Percentiles rank a stretch among this genome's conserved stretches.
Conservation (phyloP, 2,113 vertebrate genomes). For the Odocoileus virginianus region DNA sequence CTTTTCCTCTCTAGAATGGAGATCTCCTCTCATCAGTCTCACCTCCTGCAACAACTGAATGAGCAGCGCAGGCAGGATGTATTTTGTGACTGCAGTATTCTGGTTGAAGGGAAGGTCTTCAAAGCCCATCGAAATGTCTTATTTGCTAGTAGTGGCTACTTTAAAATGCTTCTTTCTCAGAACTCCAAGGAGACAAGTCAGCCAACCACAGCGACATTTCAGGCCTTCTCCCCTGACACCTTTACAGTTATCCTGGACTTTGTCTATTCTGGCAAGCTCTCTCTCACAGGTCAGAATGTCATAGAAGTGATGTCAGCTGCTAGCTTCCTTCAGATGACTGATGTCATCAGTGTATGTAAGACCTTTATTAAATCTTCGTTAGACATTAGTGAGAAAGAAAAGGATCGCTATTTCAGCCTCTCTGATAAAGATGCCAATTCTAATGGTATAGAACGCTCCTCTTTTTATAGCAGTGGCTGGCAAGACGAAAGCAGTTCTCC, state of each 20-base stretch:
- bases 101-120: conserved; percentile 95
- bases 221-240: conserved; percentile 93
- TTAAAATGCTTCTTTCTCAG: conserved; percentile 96
- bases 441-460: conserved; percentile 63
- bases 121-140: conserved; percentile 95
- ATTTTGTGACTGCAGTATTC: conserved; percentile 95
- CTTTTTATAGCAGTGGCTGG: conserved; percentile 76
- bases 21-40: conserved; percentile 95
- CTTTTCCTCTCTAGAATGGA: conserved; percentile 82
- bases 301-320: conserved; percentile 99
- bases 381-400: conserved; percentile 91
- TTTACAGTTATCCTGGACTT: conserved; percentile 97
- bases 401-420: conserved; percentile 88
- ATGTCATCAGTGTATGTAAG: conserved; percentile 95
- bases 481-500: conserved; percentile 78
- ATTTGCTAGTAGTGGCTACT: conserved; percentile 96
- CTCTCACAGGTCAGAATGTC: conserved; percentile 92
- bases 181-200: conserved; percentile 85
- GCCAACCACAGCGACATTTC: conserved; percentile 90
- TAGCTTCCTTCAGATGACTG: conserved; percentile 98
- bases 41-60: conserved; percentile 92
- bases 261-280: conserved; percentile 95
- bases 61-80: conserved; percentile 93
- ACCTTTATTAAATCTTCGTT: conserved; percentile 96
- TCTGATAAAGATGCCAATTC: conserved; percentile 84